These are phyloP conservation scores for Isaurus tuberculatus DNA, from an alignment of 92 coral and sea anemone species.

Conservation along the genomic window DNA sequence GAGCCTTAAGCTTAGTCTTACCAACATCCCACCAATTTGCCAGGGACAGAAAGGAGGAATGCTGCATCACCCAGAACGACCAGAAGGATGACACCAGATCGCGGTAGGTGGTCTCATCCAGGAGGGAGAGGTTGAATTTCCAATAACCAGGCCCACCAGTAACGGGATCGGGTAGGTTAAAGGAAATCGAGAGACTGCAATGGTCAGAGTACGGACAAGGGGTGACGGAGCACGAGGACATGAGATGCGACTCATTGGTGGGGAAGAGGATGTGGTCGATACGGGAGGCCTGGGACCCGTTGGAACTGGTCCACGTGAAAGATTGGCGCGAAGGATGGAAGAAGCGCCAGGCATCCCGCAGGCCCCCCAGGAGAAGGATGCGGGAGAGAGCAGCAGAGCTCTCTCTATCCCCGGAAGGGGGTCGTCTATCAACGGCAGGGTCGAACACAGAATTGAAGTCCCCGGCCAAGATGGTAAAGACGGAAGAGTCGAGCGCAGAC, in stretches of 20 bases:
- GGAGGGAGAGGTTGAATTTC: conserved; percentile 51
- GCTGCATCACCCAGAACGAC: conserved; percentile 27
- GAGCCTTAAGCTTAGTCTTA: conserved; percentile 4
- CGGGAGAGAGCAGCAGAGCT: too few relatives aligned
- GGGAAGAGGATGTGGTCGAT: too few relatives aligned
- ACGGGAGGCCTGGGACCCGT: too few relatives aligned
- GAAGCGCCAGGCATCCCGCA: too few relatives aligned
- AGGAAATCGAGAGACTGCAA: conserved; percentile 4
- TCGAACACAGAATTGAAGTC: too few relatives aligned
- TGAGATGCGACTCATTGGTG: too few relatives aligned
- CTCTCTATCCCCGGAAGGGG: too few relatives aligned
- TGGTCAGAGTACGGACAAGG: conserved; percentile 62
- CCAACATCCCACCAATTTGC: conserved; percentile 50
- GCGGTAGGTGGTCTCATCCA: not conserved
- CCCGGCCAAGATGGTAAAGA: too few relatives aligned
- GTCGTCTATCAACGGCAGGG: too few relatives aligned
- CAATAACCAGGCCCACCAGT: conserved; percentile 52
- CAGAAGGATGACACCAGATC: conserved; percentile 12
- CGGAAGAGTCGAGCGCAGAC: too few relatives aligned
- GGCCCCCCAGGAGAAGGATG: conserved; percentile 27
- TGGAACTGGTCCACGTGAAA: too few relatives aligned
- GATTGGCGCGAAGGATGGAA: conserved; percentile 4
- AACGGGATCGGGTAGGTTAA: conserved; percentile 8
- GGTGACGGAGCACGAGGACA: not conserved
- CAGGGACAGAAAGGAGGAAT: not conserved